Percentiles rank a stretch among this genome's conserved stretches.
Conservation (phyloP, 2,888 invertebrate genomes). For the Melieria picta region DNA sequence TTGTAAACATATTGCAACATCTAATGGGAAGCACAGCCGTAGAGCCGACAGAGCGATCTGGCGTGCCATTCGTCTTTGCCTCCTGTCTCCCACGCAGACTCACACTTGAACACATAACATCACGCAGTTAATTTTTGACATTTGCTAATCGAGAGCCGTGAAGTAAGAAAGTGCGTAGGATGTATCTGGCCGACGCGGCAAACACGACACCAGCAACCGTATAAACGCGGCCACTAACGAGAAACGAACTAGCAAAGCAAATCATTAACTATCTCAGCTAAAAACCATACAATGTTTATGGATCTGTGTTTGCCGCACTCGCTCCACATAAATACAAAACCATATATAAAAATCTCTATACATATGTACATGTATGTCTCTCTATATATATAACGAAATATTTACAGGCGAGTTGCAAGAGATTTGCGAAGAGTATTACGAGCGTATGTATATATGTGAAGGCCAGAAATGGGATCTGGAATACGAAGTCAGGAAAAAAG, state of each 20-base stretch:
- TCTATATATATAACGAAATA: constrained; percentile 48
- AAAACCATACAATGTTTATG: too few relatives aligned
- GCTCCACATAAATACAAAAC: constrained; percentile 8
- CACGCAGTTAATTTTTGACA: constrained; percentile 28
- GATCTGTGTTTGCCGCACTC: too few relatives aligned
- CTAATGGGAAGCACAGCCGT: too few relatives aligned
- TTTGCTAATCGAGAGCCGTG: constrained; percentile 11
- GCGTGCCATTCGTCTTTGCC: too few relatives aligned
- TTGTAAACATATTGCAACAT: too few relatives aligned
- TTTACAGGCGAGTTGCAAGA: constrained; percentile 78
- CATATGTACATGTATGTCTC: constrained; percentile 34
- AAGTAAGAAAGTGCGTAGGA: neutral
- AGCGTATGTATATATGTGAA: constrained; percentile 97
- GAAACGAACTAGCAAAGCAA: too few relatives aligned
- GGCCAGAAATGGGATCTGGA: constrained; percentile 99
- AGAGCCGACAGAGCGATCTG: too few relatives aligned
- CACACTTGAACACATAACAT: constrained; percentile 50
- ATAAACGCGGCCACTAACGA: too few relatives aligned
- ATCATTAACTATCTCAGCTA: too few relatives aligned
- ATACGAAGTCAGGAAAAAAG: constrained; percentile 99
- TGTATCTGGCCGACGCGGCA: neutral
- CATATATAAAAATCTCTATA: constrained; percentile 41
- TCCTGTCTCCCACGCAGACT: neutral
- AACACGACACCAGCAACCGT: neutral
- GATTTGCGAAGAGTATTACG: constrained; percentile 95